Base-by-base conservation (phyloP, 2,888 invertebrate genomes). In the Pharmacophagus antenor region DNA sequence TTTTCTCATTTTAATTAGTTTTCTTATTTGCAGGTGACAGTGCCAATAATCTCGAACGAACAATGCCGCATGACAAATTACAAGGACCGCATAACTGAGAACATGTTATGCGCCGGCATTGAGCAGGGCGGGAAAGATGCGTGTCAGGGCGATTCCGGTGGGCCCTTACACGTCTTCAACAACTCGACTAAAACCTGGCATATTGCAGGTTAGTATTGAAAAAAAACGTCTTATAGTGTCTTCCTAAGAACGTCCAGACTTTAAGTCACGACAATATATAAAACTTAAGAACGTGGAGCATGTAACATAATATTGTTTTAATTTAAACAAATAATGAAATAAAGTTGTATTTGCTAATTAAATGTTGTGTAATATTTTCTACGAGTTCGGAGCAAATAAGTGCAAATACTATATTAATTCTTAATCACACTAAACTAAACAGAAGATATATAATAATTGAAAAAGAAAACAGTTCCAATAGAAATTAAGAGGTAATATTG, bases 71-170 rank as follows among this genome's bases (percentile, higher is more conserved):
- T 92, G 65, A 93, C 93, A 0, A 94, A 92, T 7, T 95, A 96
- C 78, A 93, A 93, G 41, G 85, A 91, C 52, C 93, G 94, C 68
- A 95, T 96, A 62, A 95, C 95, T 0, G 94, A 94, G 27, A 95
- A 95, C 77, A 95, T 95, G 95, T 72, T 96, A 67, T 96, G 96
- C 73, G 96, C 96, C 7, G 96, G 96, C 0, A 94, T 92, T 74
- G 83, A 91, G 0, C 91, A 94, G 41, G 96, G 96, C 6, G 92
- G 92, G 51, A 93, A 93, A 60, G 96, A 96, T 84, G 95, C 96
- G 7, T 96, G 96, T 80, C 95, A 95, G 92, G 95, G 95, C 1
- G 95, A 95, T 82, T 95, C 95, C 62, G 95, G 95, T 15, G 95
- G 95, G 18, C 95, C 95, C 0, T 80, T 96, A 22, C 95, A 95